phyloP scores from a whole-genome alignment of 2,113 vertebrate species.

The Serinus canaria region DNA sequence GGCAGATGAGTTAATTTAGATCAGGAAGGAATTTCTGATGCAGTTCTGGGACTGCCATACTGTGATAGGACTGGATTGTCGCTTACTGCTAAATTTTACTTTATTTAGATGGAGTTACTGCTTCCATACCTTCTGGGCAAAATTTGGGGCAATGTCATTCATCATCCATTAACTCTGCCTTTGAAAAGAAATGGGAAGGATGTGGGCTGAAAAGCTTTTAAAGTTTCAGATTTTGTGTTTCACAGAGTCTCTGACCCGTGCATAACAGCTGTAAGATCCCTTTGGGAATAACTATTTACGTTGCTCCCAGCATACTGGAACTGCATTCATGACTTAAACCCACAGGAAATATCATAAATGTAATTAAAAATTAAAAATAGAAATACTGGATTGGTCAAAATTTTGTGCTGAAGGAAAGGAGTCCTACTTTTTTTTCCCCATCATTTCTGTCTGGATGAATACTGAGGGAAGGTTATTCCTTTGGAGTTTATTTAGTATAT shows the following conservation, averaged over 20 bases:
- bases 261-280: constrained; percentile 26
- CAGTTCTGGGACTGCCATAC: neutral
- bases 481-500: neutral
- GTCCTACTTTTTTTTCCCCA: neutral
- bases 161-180: constrained; percentile 23
- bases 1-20: neutral
- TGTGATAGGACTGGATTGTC: neutral
- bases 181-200: constrained; percentile 28
- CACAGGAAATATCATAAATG: constrained; percentile 43
- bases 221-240: constrained; percentile 24
- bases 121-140: neutral
- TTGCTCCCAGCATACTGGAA: neutral
- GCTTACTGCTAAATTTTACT: neutral
- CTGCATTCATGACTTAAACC: constrained; percentile 17
- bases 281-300: neutral
- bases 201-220: constrained; percentile 44
- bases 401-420: neutral
- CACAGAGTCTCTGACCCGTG: neutral
- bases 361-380: constrained; percentile 64
- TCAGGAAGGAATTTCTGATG: neutral
- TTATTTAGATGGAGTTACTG: neutral
- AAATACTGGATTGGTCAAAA: neutral
- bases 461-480: neutral
- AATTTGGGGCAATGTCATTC: neutral
- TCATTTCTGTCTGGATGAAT: neutral